Percentiles rank a stretch among this genome's conserved stretches.
phyloP scores from a whole-genome alignment of 1,140 invertebrate genomes.

The Trichonephila clavipes region DNA sequence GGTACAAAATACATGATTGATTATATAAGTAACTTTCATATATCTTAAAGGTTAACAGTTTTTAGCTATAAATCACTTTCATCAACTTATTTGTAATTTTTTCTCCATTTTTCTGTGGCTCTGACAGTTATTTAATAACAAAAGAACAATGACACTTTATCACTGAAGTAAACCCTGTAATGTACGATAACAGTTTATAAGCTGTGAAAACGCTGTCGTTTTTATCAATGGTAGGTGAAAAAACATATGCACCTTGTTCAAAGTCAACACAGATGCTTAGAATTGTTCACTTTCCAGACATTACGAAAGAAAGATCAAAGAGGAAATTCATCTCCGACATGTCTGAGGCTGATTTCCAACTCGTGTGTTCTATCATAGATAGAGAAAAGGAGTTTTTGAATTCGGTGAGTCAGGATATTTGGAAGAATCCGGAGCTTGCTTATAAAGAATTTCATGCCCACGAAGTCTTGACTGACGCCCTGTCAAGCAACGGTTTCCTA shows the following conservation, averaged over 20 bases:
- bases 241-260: neutral
- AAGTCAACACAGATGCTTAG: neutral
- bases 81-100: too few relatives aligned
- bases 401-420: conserved; percentile 77
- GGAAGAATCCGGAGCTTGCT: conserved; percentile 80
- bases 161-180: too few relatives aligned
- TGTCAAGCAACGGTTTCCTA: conserved; percentile 79
- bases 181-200: too few relatives aligned
- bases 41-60: too few relatives aligned
- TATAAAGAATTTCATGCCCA: conserved; percentile 81
- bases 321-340: neutral
- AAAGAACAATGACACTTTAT: too few relatives aligned
- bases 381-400: conserved; percentile 56
- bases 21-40: too few relatives aligned
- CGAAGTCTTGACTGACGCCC: conserved; percentile 78
- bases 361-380: conserved; percentile 38
- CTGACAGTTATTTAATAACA: too few relatives aligned
- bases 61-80: too few relatives aligned
- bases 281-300: neutral
- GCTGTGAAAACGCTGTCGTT: too few relatives aligned
- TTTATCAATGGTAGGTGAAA: too few relatives aligned
- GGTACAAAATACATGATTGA: too few relatives aligned
- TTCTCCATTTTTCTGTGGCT: too few relatives aligned
- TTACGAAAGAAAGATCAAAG: neutral
- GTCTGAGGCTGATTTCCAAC: conserved; percentile 33